Percentiles rank a stretch among this genome's conserved stretches.
Evolutionary conservation across 2,888 invertebrate genomes (phyloP).

Genomic region (Aphelenchoides bicaudatus): DNA sequence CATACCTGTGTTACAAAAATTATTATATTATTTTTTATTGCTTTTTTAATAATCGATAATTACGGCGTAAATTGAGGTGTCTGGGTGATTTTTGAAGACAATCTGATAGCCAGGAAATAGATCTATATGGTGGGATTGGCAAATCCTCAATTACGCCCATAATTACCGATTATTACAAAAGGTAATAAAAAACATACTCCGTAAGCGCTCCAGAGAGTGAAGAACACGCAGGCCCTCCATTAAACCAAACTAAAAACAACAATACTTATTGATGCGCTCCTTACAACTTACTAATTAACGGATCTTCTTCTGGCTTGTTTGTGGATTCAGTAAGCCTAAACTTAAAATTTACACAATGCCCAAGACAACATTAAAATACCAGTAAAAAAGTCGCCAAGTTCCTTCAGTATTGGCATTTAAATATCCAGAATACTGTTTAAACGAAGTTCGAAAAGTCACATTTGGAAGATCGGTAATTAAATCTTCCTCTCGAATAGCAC

Average conservation of each 20-base stretch:
- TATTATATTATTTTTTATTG: neutral
- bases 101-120: too few relatives aligned
- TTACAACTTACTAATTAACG: constrained; percentile 59
- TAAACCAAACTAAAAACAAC: constrained; percentile 60
- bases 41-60: neutral
- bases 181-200: constrained; percentile 37
- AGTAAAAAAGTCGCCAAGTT: constrained; percentile 62
- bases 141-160: too few relatives aligned
- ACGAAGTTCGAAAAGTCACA: constrained; percentile 58
- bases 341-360: neutral
- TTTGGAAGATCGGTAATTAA: constrained; percentile 62
- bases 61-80: neutral
- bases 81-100: too few relatives aligned
- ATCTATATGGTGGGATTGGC: too few relatives aligned
- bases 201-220: too few relatives aligned
- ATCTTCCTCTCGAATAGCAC: constrained; percentile 38
- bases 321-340: constrained; percentile 63
- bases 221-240: constrained; percentile 63
- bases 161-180: neutral
- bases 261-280: constrained; percentile 62
- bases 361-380: constrained; percentile 48
- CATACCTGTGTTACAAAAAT: constrained; percentile 42
- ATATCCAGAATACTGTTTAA: constrained; percentile 53
- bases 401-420: constrained; percentile 44
- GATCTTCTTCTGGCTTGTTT: constrained; percentile 61